Evolutionary conservation across 1,140 invertebrate species (phyloP).

Genomic region (Bemisia tabaci): DNA sequence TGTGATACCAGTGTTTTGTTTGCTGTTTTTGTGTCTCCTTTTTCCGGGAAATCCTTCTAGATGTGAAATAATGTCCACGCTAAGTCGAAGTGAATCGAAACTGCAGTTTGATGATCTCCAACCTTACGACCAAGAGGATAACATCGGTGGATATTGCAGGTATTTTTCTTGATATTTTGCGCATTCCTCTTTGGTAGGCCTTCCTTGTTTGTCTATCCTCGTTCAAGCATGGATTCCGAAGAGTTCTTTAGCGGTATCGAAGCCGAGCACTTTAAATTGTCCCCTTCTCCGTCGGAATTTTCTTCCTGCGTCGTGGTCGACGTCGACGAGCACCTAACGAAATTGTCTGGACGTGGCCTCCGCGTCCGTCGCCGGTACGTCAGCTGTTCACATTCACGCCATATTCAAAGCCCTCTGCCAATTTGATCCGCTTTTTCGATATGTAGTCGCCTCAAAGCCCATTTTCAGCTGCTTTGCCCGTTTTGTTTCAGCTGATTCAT

Average conservation of each 20-base stretch:
- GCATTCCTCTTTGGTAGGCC: background rate
- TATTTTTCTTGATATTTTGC: conserved; percentile 17
- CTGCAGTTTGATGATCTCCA: conserved; percentile 28
- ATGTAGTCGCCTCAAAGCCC: no score
- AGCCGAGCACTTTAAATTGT: background rate
- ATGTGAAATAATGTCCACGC: conserved; percentile 26
- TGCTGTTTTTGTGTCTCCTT: background rate
- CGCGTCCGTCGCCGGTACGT: conserved; percentile 35
- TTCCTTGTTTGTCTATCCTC: background rate
- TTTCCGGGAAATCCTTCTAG: background rate
- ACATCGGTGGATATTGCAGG: conserved; percentile 31
- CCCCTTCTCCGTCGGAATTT: no score
- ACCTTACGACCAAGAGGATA: conserved; percentile 29
- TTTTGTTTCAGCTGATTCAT: background rate
- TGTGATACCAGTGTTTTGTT: background rate
- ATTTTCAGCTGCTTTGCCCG: background rate
- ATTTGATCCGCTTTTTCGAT: no score
- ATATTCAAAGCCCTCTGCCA: conserved; percentile 28
- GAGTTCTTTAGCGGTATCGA: background rate
- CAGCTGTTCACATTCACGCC: conserved; percentile 40
- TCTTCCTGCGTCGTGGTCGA: conserved; percentile 10
- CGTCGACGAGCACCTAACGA: conserved; percentile 1
- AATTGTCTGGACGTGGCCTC: conserved; percentile 26
- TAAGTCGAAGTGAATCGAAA: conserved; percentile 27
- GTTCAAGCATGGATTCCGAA: background rate